These are phyloP conservation scores for Eucera pruinosa DNA, from an alignment of 2,888 invertebrate genomes.

Conservation along the genomic window DNA sequence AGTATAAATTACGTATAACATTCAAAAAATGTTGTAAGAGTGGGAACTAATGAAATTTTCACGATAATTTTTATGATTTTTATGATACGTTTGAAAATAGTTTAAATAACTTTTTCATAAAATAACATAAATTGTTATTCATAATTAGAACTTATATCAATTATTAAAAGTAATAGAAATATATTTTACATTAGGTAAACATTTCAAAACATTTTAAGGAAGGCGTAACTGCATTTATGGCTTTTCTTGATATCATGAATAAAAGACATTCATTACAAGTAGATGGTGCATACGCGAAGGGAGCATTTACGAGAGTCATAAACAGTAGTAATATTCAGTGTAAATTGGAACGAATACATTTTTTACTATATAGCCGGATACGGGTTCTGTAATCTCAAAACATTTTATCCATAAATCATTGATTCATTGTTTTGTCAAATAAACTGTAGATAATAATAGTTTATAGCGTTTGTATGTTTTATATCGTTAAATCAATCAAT, in stretches of 20 bases:
- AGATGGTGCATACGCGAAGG: constrained; percentile 30
- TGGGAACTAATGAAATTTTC: too few species aligned
- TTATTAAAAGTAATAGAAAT: too few species aligned
- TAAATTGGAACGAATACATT: constrained; percentile 46
- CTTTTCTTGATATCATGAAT: too few species aligned
- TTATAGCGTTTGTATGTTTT: background rate
- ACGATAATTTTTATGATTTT: too few species aligned
- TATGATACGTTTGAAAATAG: too few species aligned
- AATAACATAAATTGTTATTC: too few species aligned
- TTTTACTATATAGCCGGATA: constrained; percentile 49
- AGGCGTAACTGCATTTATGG: background rate
- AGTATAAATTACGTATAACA: too few species aligned
- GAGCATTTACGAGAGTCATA: constrained; percentile 42
- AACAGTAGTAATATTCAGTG: constrained; percentile 46
- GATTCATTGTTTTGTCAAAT: constrained; percentile 21
- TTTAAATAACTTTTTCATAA: too few species aligned
- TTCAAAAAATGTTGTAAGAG: too few species aligned
- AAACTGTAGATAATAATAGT: constrained; percentile 22
- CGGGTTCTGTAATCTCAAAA: constrained; percentile 7
- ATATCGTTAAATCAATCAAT: constrained; percentile 1
- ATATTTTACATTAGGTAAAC: too few species aligned
- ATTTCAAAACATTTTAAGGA: background rate
- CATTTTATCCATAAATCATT: constrained; percentile 26
- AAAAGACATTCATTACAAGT: background rate
- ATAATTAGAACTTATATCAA: too few species aligned